Percentiles rank a stretch among this genome's conserved stretches.
These are phyloP conservation scores for Tenthredo distinguenda DNA, from an alignment of 2,888 invertebrate species.

Conservation along the genomic window DNA sequence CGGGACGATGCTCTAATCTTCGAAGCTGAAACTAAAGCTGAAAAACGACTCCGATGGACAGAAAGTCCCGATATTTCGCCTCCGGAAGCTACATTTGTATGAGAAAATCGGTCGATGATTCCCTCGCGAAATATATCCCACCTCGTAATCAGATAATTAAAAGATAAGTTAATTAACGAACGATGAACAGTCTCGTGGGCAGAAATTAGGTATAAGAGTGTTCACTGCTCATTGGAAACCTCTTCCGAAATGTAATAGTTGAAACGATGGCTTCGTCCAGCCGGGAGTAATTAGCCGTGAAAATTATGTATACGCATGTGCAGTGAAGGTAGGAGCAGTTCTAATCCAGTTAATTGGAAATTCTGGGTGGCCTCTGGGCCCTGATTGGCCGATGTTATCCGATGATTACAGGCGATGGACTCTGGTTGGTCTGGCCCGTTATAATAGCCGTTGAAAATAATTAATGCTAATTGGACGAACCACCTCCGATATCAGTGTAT, in stretches of 20 bases:
- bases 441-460: slow-evolving; percentile 37
- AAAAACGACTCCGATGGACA: too few relatives aligned
- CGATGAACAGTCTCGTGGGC: not conserved
- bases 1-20: too few relatives aligned
- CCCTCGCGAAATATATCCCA: not conserved
- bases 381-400: slow-evolving; percentile 45
- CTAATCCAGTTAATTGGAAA: slow-evolving; percentile 43
- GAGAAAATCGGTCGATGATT: not conserved
- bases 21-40: too few relatives aligned
- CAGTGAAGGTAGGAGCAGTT: not conserved
- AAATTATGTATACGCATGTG: slow-evolving; percentile 4
- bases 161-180: not conserved
- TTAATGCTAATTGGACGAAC: slow-evolving; percentile 49
- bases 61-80: too few relatives aligned
- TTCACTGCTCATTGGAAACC: not conserved
- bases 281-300: not conserved
- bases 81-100: too few relatives aligned
- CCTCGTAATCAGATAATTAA: too few relatives aligned
- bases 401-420: slow-evolving; percentile 30
- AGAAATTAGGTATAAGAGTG: not conserved
- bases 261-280: not conserved
- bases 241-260: not conserved
- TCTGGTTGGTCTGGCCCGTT: not conserved
- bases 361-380: not conserved
- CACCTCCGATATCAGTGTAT: slow-evolving; percentile 18